Evolutionary conservation across 2,113 vertebrate genomes (phyloP).

Genomic region (Anguilla japonica): DNA sequence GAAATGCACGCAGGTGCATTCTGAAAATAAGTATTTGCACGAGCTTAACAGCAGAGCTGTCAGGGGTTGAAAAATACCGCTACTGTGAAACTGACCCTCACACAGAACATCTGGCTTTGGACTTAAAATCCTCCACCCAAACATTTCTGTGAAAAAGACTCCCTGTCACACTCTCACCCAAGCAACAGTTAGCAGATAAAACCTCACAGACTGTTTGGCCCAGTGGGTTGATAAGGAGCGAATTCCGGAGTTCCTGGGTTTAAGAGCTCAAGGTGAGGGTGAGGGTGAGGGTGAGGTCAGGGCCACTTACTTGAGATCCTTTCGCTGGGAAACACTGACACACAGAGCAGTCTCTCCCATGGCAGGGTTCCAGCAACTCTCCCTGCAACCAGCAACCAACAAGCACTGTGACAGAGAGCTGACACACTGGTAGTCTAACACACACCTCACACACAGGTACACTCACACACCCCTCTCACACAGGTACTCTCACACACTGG

Average conservation of each 20-base stretch:
- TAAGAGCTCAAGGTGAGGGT: no score
- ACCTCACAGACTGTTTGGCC: not conserved
- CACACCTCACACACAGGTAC: not conserved
- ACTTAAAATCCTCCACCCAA: no score
- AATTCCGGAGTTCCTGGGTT: not conserved
- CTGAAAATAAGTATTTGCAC: not conserved
- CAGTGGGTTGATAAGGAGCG: not conserved
- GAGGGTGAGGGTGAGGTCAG: not conserved
- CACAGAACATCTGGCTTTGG: no score
- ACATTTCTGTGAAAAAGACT: not conserved
- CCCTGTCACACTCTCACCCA: no score
- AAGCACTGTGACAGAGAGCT: not conserved
- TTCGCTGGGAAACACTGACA: constrained; percentile 69
- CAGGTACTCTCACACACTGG: no score
- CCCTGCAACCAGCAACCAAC: constrained; percentile 60
- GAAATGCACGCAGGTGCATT: not conserved
- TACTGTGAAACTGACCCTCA: no score
- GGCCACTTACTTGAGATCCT: constrained; percentile 65
- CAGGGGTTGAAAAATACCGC: no score
- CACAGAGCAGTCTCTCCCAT: constrained; percentile 64
- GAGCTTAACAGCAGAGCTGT: no score
- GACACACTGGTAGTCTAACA: no score
- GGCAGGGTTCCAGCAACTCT: constrained; percentile 59
- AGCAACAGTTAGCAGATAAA: not conserved
- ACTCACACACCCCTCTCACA: no score